Base-by-base conservation (phyloP, 2,888 invertebrate species). In the Aleiodes alternator region DNA sequence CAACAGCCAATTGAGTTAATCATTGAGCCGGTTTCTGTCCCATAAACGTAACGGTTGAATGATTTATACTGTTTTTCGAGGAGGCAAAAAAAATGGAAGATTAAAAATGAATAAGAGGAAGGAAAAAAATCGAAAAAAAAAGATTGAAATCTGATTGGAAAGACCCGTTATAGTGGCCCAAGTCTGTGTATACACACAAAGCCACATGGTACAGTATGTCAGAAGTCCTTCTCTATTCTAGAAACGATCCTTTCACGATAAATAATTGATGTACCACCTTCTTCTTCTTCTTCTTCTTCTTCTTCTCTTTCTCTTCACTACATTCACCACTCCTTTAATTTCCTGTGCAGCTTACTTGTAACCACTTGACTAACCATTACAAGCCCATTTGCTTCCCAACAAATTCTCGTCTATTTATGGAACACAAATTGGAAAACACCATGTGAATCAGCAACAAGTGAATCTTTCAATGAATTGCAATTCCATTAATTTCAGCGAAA, bases 81-180 rank as follows among this genome's bases (percentile, higher is more conserved):
- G 12, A 11, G 53, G 3, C 55, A 66, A 75, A 55, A 59, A 14
- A 74, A 53, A 50, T 12, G 56, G 50, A 55, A 66, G 64, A 61
- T 23, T 71, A 50, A 70, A 68, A 9, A 51, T 16, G 23, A 69
- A 68, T 59, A 64, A 71, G 12, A 12, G 9, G 11, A 3, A 43
- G 34, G 6, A 34, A 34, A 34, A 34, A 34, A 23, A 23, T 1
- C 1, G 2, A 31, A n/a, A 31, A 43, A 50, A 56, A 61, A 53
- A 57, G 53, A 73, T 57, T 75, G 74, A 75, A 76, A 70, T 61
- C 48, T 9, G 56, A 53, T 68, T 69, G 64, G 64, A 71, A 80
- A 82, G 78, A 85, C 83, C 88, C 87, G 88, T 88, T 88, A 88
- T 72, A 75, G 82, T 82, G 83, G 84, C 83, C 84, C 82, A 79